Conservation (phyloP, 1,140 invertebrate genomes). For the Capitella teleta region DNA sequence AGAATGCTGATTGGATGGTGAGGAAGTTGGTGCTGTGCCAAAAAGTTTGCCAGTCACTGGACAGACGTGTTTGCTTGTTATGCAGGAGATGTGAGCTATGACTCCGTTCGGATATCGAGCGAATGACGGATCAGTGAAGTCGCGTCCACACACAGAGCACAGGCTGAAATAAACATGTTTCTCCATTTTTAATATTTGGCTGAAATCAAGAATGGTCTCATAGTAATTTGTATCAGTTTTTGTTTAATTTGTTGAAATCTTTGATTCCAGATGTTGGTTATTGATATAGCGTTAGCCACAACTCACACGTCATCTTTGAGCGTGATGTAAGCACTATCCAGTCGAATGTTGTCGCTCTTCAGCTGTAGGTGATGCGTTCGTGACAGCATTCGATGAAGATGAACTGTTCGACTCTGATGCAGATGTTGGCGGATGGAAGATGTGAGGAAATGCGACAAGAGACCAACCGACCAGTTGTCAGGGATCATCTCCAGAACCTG, state of each 20-base stretch:
- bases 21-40: not conserved
- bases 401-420: conserved; percentile 35
- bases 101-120: conserved; percentile 45
- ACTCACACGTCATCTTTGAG: conserved; percentile 1
- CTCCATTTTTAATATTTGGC: not conserved
- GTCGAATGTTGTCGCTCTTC: conserved; percentile 23
- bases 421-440: conserved; percentile 37
- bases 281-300: not conserved
- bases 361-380: conserved; percentile 41
- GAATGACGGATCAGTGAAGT: conserved; percentile 41
- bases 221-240: not conserved
- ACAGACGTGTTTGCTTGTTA: conserved; percentile 39
- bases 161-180: conserved; percentile 28
- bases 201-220: not conserved
- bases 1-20: not conserved
- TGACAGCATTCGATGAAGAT: conserved; percentile 41
- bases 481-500: conserved; percentile 44
- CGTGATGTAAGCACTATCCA: not conserved
- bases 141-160: conserved; percentile 44
- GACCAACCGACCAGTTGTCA: conserved; percentile 42
- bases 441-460: conserved; percentile 41
- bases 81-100: conserved; percentile 43
- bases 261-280: no score
- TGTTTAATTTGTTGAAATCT: not conserved
- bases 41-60: conserved; percentile 38